phyloP scores from a whole-genome alignment of 2,113 vertebrate genomes.

The Ochotona curzoniae region DNA sequence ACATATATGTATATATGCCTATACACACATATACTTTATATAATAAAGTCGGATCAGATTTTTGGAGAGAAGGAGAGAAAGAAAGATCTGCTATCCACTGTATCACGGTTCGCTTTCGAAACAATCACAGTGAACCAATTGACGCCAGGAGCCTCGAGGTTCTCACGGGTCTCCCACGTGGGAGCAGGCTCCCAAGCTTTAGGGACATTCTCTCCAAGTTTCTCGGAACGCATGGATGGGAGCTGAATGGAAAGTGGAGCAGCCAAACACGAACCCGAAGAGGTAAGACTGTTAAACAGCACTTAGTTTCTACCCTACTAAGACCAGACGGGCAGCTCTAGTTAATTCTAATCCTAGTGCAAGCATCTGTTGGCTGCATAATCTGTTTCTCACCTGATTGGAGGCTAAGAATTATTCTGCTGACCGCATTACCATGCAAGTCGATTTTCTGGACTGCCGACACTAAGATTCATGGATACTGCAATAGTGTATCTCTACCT shows the following conservation, averaged over 20 bases:
- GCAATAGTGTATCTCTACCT: background rate
- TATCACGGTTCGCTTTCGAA: too few relatives aligned
- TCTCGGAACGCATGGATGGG: too few relatives aligned
- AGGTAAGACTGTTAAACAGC: background rate
- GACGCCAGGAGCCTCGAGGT: too few relatives aligned
- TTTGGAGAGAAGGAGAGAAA: too few relatives aligned
- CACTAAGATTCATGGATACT: background rate
- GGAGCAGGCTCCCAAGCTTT: too few relatives aligned
- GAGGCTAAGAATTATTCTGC: background rate
- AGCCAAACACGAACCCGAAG: too few relatives aligned
- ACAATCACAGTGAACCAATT: too few relatives aligned
- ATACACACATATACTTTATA: background rate
- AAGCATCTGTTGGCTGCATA: background rate
- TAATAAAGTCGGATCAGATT: too few relatives aligned
- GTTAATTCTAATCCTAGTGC: background rate
- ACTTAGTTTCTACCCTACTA: background rate
- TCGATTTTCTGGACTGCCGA: background rate
- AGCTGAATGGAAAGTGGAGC: too few relatives aligned
- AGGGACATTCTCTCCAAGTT: too few relatives aligned
- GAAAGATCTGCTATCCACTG: too few relatives aligned
- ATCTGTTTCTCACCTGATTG: background rate
- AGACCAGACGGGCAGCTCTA: rapidly evolving
- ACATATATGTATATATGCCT: background rate
- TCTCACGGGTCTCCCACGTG: too few relatives aligned
- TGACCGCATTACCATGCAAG: background rate